These are phyloP conservation scores for Ctenochaetus hawaiiensis DNA, from an alignment of 2,797 vertebrate species.

Conservation along the genomic window DNA sequence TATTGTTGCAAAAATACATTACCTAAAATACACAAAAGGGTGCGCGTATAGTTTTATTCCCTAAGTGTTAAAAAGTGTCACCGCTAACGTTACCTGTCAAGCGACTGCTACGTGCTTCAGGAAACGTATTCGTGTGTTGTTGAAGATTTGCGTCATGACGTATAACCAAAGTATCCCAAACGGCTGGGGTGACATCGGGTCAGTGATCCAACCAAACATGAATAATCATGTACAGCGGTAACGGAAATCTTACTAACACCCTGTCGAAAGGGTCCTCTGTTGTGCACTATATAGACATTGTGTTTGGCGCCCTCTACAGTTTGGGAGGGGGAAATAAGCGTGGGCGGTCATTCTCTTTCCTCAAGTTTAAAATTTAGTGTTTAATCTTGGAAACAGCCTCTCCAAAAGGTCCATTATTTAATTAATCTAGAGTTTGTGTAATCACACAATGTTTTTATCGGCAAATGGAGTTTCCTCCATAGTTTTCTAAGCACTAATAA, in stretches of 20 bases:
- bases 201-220: not conserved
- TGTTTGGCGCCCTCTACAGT: slow-evolving; percentile 56
- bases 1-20: not conserved
- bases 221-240: not conserved
- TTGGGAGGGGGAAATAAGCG: slow-evolving; percentile 6
- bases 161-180: not conserved
- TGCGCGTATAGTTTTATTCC: not conserved
- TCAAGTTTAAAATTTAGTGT: not conserved
- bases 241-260: not conserved
- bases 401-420: not conserved
- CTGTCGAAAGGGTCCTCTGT: not conserved
- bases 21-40: slow-evolving; percentile 8
- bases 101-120: not conserved
- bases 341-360: not conserved
- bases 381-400: not conserved
- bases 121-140: not conserved
- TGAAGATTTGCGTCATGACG: not conserved
- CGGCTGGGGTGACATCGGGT: not conserved
- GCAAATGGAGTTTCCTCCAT: not conserved
- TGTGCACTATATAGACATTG: rapidly evolving
- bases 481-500: not conserved
- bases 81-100: not conserved
- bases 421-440: not conserved
- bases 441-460: not conserved
- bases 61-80: not conserved